Evolutionary conservation across 2,113 vertebrate species (phyloP), one percentile per base, ranked within the genome.

Genomic region (Jaculus jaculus): DNA sequence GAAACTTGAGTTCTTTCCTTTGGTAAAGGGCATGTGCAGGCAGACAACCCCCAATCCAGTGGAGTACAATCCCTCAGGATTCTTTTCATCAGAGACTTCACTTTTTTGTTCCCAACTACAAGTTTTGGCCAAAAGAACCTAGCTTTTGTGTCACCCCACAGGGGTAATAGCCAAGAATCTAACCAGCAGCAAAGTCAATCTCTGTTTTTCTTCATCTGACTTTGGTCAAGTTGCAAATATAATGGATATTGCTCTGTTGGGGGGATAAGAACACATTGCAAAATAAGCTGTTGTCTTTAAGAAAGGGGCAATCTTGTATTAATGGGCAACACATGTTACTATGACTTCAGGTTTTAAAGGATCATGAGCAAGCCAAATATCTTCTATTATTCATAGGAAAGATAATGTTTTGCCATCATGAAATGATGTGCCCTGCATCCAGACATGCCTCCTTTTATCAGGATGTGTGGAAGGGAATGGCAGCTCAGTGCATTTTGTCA

Each of bases 331-430:
- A 91, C 81, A 74, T 78, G 92, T 96, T 92, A 94, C 94, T 96
- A 96, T 95, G 95, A 78, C 97, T 93, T 96, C 96, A 86, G 74
- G 85, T 93, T 96, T 90, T 83, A 75, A 93, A 94, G 95, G 95
- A 96, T 93, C 88, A 94, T 86, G 90, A 96, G 85, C 77, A 54
- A 96, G 88, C 74, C 80, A 13, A 93, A 51, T 60, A 60, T 16
- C 72, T 96, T 96, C 93, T 94, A 63, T 91, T 96, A 92, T 92
- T 93, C 96, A 93, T 54, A 63, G 87, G 78, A 89, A 47, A 96
- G 91, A 87, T 80, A 84, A 90, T 66, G 60, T 92, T 90, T 96
- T 93, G 79, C 91, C 94, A 88, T 87, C 90, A 74, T 74, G 54
- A 42, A 69, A 54, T 60, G 90, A 83, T n/a, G 92, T n/a, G 85